These are phyloP conservation scores for Mirounga angustirostris DNA, from an alignment of 2,113 vertebrate species.

Conservation along the genomic window DNA sequence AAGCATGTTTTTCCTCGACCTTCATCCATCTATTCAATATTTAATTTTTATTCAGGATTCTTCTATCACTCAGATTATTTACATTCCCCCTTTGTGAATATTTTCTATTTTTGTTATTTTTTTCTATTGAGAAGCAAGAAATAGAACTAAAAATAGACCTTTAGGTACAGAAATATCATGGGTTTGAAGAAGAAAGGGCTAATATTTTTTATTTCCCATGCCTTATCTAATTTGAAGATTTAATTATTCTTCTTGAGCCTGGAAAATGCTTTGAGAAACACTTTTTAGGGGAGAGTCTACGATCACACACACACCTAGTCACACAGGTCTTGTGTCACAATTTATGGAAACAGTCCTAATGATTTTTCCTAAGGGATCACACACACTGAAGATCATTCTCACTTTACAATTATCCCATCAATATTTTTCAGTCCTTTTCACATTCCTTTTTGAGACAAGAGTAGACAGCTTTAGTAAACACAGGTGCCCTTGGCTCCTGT, in stretches of 20 bases:
- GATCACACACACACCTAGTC: background rate
- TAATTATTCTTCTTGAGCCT: background rate
- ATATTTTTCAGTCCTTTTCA: background rate
- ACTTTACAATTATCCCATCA: constrained; percentile 4
- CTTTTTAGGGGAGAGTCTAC: background rate
- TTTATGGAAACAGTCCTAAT: background rate
- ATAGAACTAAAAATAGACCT: background rate
- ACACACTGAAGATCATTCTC: background rate
- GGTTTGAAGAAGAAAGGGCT: background rate
- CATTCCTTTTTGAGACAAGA: background rate
- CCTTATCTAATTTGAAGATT: background rate
- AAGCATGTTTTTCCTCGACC: background rate
- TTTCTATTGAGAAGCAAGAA: background rate
- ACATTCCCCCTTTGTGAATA: background rate
- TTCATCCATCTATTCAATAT: background rate
- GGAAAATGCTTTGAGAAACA: background rate
- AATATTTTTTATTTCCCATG: background rate
- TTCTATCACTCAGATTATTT: background rate
- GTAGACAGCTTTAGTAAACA: background rate
- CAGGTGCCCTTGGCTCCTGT: background rate
- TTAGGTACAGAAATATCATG: background rate
- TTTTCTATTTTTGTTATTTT: constrained; percentile 28
- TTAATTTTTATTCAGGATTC: background rate
- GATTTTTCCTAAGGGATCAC: background rate
- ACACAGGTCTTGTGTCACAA: background rate